Percentiles rank a stretch among this genome's conserved stretches.
These are phyloP conservation scores for Achatina immaculata DNA, from an alignment of 1,140 invertebrate species.

Conservation along the genomic window DNA sequence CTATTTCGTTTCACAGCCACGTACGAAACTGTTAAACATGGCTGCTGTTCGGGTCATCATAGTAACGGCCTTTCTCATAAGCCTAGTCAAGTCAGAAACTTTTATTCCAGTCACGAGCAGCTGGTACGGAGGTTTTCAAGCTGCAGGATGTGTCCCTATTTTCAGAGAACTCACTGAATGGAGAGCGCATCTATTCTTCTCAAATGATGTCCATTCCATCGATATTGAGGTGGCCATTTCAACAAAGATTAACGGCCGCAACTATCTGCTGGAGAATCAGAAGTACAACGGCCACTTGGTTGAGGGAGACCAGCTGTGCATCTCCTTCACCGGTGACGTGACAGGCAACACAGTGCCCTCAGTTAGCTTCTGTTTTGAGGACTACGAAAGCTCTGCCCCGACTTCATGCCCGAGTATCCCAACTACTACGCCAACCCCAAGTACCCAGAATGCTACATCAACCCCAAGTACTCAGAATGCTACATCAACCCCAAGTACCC, in stretches of 20 bases:
- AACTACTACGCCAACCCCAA: no score
- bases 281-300: conserved; percentile 32
- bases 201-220: conserved; percentile 41
- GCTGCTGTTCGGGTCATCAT: not conserved
- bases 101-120: conserved; percentile 38
- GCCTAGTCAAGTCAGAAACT: conserved; percentile 11
- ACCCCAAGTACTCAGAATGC: no score
- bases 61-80: conserved; percentile 35
- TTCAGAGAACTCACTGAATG: conserved; percentile 42
- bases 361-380: conserved; percentile 20
- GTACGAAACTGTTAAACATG: not conserved
- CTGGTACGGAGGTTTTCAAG: conserved; percentile 52
- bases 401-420: no score
- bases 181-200: conserved; percentile 46
- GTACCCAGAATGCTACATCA: no score
- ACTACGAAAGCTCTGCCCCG: no score
- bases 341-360: conserved; percentile 35
- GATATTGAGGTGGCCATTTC: conserved; percentile 36
- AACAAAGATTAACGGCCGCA: not conserved
- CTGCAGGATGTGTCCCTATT: conserved; percentile 40
- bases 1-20: no score
- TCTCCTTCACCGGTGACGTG: conserved; percentile 38
- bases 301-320: conserved; percentile 29
- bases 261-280: conserved; percentile 40
- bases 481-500: no score